Evolutionary conservation across 2,888 invertebrate species (phyloP), one percentile per base, ranked within the genome.

Genomic region (Erebia palarica): DNA sequence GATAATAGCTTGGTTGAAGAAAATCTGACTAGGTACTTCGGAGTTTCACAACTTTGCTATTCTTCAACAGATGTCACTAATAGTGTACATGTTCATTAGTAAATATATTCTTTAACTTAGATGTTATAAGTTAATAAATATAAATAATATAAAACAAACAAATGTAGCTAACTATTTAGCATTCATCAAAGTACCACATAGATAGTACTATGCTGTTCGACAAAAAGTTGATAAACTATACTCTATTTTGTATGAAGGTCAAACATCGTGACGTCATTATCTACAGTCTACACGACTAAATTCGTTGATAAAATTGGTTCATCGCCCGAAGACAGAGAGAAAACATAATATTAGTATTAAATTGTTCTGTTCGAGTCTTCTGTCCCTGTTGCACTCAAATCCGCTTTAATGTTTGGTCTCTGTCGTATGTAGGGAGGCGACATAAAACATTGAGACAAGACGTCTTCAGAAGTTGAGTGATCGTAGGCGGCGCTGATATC

Each of bases 11-110:
- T 27, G 27, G 36, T 7, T 36, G 1, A 36, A 36, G 36, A 36
- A 1, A 36, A 36, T 36, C 36, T 36, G 0, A 36, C 7, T 27
- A 27, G 27, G 36, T 36, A 7, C 36, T 36, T 51, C 7, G 4
- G 8, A n/a, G 55, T 58, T 68, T 58, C 27, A 61, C 59, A 68
- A 36, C 65, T 18, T 18, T n/a, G 5, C 79, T 78, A 78, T 63
- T 78, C 21, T 13, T 21, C 69, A 60, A 75, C 42, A 82, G 80
- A 79, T 80, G 79, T 69, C 80, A 65, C 63, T 75, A 14, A 4
- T 3, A 51, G 3, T n/a, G 36, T 36, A 1, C 1, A 36, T 36
- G 36, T 36, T 36, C 36, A 36, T 36, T 36, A 36, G 36, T n/a
- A n/a, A n/a, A 0, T 36, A 7, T 36, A 36, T 0, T 36, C 0